Evolutionary conservation across 2,797 vertebrate species (phyloP).

Genomic region (Eutrigla gurnardus): DNA sequence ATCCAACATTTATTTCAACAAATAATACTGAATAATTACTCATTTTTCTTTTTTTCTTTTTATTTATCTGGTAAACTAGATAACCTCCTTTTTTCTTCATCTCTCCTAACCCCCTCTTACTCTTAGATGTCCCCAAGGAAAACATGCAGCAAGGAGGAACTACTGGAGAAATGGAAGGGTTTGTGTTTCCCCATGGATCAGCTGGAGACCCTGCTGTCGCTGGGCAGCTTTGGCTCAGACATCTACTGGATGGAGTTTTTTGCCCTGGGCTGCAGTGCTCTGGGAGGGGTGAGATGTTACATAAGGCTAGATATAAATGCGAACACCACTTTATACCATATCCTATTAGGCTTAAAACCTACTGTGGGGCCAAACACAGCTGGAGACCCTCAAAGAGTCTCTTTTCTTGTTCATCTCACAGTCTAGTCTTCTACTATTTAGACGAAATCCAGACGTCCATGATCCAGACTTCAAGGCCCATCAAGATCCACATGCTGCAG

Average conservation of each 20-base stretch:
- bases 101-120: not conserved
- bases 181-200: conserved; percentile 86
- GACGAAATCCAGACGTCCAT: conserved; percentile 23
- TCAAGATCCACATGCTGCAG: conserved; percentile 6
- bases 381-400: conserved; percentile 27
- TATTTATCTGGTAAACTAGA: conserved; percentile 19
- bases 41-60: not conserved
- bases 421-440: conserved; percentile 18
- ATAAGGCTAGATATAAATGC: conserved; percentile 44
- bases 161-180: conserved; percentile 86
- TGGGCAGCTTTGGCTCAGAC: conserved; percentile 80
- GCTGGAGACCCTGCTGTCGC: conserved; percentile 80
- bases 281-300: conserved; percentile 85
- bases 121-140: conserved; percentile 60
- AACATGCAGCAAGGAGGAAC: conserved; percentile 73
- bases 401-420: conserved; percentile 23
- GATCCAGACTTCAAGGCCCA: conserved; percentile 34
- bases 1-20: conserved; percentile 17
- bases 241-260: conserved; percentile 91
- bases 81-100: not conserved
- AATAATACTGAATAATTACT: conserved; percentile 17
- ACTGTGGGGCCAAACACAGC: conserved; percentile 27
- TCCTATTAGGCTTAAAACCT: conserved; percentile 26
- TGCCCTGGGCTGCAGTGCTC: conserved; percentile 88
- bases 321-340: conserved; percentile 38